Base-by-base conservation (phyloP, 2,888 invertebrate species). In the Scelioninae gen. 1 region DNA sequence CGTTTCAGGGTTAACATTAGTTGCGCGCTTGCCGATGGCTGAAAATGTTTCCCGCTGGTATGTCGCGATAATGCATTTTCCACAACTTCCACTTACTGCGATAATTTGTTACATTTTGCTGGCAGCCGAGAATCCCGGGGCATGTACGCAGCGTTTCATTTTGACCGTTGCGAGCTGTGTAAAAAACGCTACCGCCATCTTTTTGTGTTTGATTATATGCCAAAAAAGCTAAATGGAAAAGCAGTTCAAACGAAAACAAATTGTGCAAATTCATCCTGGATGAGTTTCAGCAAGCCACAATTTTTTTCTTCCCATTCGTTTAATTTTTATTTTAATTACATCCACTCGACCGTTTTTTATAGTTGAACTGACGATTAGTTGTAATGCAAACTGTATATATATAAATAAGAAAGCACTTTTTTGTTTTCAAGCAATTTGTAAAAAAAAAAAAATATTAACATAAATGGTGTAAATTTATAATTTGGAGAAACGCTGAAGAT, bases 41-140 rank as follows among this genome's bases (percentile, higher is more conserved):
- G 62, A 63, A 75, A 75, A 69, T 63, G 74, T 68, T 80, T 63
- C 31, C 43, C 51, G 43, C 15, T 49, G 71, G 60, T 34, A 76
- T 66, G 71, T 71, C 76, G 60, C 76, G 81, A 75, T 76, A 82
- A 82, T 82, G 81, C 81, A 71, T 76, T 82, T 76, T 71, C 71
- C 76, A 60, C 68, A 43, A 75, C 56, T 68, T 63, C 74, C 80
- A 72, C 74, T 74, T 80, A 56, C 74, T 47, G 16, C 71, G 58
- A 66, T 82, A 76, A 82, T 76, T 82, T 66, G 80, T 81, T 75
- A 81, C 80, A 69, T 76, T 76, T 76, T 53, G 32, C 62, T 68
- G 74, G 74, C 74, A 80, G 58, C 15, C 66, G 66, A 58, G 58
- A 60, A 65, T 74, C 62, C 74, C 32, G 38, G 31, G 11, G 40